Conservation (phyloP, 2,113 vertebrate genomes). For the Sapayoa aenigma region DNA sequence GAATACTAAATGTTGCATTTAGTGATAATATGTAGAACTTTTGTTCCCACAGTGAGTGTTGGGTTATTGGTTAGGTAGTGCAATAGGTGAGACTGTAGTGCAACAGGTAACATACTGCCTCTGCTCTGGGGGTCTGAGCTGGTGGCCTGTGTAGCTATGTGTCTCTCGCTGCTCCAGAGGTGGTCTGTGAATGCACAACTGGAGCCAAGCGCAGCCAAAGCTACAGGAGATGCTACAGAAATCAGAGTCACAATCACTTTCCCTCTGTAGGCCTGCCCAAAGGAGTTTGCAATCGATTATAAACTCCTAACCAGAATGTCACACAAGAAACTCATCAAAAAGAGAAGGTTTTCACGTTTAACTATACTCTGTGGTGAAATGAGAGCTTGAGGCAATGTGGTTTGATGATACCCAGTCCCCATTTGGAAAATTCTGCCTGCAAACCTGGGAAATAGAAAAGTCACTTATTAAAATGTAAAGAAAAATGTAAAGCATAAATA, state of each 20-base stretch:
- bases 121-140: background rate
- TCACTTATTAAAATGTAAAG: background rate
- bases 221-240: background rate
- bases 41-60: background rate
- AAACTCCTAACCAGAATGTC: background rate
- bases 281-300: background rate
- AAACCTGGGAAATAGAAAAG: background rate
- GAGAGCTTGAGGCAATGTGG: background rate
- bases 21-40: background rate
- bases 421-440: background rate
- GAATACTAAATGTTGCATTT: background rate
- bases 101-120: background rate
- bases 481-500: background rate
- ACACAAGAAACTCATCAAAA: background rate
- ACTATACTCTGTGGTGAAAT: background rate
- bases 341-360: background rate
- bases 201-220: background rate
- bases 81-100: too few species aligned
- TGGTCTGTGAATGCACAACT: background rate
- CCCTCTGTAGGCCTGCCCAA: background rate
- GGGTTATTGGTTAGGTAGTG: too few species aligned
- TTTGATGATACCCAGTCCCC: background rate
- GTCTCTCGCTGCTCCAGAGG: background rate
- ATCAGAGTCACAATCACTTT: background rate
- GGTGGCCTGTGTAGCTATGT: background rate